phyloP scores from a whole-genome alignment of 2,113 vertebrate species.

The Oxyura jamaicensis region DNA sequence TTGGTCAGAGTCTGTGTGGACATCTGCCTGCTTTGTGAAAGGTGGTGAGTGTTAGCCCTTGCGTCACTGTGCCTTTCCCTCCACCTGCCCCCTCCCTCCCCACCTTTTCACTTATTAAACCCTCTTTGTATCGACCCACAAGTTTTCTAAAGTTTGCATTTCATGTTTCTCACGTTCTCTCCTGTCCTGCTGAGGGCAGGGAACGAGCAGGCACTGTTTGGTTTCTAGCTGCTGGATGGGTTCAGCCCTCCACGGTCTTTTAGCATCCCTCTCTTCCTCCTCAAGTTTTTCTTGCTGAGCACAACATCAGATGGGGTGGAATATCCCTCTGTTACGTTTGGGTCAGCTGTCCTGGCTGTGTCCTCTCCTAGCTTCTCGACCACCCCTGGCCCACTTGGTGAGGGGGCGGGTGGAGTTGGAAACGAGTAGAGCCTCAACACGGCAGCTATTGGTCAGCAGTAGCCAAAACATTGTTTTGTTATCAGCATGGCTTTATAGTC shows the following conservation, averaged over 20 bases:
- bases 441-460: too few relatives aligned
- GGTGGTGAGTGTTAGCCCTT: neutral
- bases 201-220: neutral
- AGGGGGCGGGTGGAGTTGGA: too few relatives aligned
- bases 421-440: neutral
- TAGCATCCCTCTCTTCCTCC: fast-evolving
- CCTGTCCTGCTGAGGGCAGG: neutral
- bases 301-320: too few relatives aligned
- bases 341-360: neutral
- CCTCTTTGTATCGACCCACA: neutral
- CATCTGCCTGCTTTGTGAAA: neutral
- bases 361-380: neutral
- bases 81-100: neutral
- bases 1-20: neutral
- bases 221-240: neutral
- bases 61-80: neutral
- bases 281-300: neutral
- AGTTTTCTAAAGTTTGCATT: neutral
- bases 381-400: neutral
- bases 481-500: neutral
- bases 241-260: neutral
- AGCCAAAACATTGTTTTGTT: neutral
- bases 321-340: neutral
- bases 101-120: neutral
- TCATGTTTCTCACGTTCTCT: neutral